Conservation (phyloP, 2,888 invertebrate species). For the Ornithoptera alexandrae region DNA sequence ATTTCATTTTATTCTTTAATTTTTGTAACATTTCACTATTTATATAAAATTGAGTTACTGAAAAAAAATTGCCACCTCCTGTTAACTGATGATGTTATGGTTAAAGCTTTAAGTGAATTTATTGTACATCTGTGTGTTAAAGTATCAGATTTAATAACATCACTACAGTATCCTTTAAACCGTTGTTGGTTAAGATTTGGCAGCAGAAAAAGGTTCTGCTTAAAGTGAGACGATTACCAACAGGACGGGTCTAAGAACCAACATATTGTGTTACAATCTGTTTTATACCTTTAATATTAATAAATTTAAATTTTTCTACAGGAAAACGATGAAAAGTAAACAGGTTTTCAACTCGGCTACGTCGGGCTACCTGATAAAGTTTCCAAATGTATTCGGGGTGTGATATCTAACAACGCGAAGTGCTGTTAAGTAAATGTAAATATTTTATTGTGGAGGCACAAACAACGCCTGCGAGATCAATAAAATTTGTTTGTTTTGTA, state of each 20-base stretch:
- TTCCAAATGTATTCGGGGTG: slow-evolving; percentile 56
- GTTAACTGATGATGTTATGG: background rate
- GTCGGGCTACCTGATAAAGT: slow-evolving; percentile 8
- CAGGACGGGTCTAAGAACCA: too few relatives aligned
- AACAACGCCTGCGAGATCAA: slow-evolving; percentile 78
- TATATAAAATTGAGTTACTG: background rate
- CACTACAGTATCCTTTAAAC: too few relatives aligned
- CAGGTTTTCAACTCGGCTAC: background rate
- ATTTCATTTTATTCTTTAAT: background rate
- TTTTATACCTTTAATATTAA: background rate
- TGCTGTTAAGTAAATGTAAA: slow-evolving; percentile 77
- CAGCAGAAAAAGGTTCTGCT: too few relatives aligned
- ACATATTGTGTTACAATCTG: too few relatives aligned
- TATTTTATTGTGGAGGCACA: slow-evolving; percentile 76
- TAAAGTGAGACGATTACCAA: too few relatives aligned
- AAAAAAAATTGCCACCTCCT: too few relatives aligned
- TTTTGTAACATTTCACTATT: background rate
- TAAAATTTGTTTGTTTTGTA: slow-evolving; percentile 80
- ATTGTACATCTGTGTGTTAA: too few relatives aligned
- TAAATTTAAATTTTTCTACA: background rate
- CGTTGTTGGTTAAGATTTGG: too few relatives aligned
- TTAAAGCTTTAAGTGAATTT: background rate
- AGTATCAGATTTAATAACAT: too few relatives aligned
- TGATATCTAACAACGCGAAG: slow-evolving; percentile 63
- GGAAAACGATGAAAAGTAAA: background rate